Conservation (phyloP, 2,797 vertebrate genomes). For the Lacerta bilineata region DNA sequence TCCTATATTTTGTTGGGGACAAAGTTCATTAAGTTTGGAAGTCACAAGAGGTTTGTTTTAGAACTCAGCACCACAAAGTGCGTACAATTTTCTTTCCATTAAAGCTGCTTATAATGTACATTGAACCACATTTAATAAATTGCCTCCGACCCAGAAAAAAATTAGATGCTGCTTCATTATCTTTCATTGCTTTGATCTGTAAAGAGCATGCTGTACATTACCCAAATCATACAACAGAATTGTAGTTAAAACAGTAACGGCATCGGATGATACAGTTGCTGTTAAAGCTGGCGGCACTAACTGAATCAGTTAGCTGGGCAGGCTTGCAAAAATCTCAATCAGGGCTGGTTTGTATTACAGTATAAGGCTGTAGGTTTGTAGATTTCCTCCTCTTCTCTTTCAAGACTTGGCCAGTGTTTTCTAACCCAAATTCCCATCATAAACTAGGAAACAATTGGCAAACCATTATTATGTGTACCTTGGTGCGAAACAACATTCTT, state of each 20-base stretch:
- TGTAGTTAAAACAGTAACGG: background rate
- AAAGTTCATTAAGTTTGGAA: constrained; percentile 91
- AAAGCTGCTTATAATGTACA: constrained; percentile 96
- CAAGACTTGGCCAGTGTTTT: background rate
- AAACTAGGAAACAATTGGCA: background rate
- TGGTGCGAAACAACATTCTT: no score
- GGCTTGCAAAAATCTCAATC: background rate
- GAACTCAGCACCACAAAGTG: constrained; percentile 87
- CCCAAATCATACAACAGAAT: background rate
- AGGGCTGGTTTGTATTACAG: background rate
- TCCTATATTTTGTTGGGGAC: constrained; percentile 94
- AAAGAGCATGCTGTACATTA: background rate
- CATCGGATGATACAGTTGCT: background rate
- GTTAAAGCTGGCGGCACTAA: background rate
- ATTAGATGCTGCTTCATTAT: constrained; percentile 54
- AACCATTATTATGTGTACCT: no score
- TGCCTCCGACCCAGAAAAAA: constrained; percentile 82
- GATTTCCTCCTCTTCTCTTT: background rate
- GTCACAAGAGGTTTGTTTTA: constrained; percentile 86
- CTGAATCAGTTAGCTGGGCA: no score
- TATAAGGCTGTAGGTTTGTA: background rate
- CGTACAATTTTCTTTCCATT: constrained; percentile 85
- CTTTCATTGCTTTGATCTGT: background rate
- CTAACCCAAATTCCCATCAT: background rate
- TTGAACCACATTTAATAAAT: constrained; percentile 92